Evolutionary conservation across 2,113 vertebrate genomes (phyloP), one percentile per base, ranked within the genome.

Genomic region (Nycticryphes semicollaris): DNA sequence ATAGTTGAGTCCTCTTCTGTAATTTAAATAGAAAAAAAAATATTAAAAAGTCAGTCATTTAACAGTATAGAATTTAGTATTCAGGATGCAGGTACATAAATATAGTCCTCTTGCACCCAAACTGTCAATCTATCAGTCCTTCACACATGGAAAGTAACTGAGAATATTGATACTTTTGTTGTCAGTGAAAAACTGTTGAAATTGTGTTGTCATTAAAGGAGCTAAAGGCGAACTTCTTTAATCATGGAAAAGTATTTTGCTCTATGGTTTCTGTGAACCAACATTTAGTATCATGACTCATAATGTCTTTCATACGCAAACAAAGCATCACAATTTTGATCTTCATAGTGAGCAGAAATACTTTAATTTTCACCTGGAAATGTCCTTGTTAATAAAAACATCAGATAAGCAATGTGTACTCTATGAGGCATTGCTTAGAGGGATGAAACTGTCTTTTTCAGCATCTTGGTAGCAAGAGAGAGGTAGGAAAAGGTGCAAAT

Each of bases 331-430:
- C 37, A 9, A 73, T 62, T 83, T 77, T 72, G 31, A 37, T 67
- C 64, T 60, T 54, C 23, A 30, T 4, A 50, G 45, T 25, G 24
- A 39, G 19, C 70, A 66, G 30, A 35, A 76, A 28, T 43, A 35
- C 50, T 57, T 70, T 7, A 25, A 6, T 90, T 77, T 82, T 77
- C 31, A 60, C 43, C 57, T 28, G 63, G 69, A 59, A 76, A 35
- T 45, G 50, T 16, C 35, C 10, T 45, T 57, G 24, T 22, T n/a
- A 39, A 68, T 54, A 75, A 51, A 76, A 64, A 27, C 62, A 82
- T 17, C 12, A 24, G 30, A 24, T 25, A 23, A 0, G 2, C 0
- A 0, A 35, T 27, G 30, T 37, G n/a, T 60, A 22, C 56, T 76
- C 12, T 35, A 5, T 30, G n/a, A 60, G n/a, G 54, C 23, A 28